Evolutionary conservation across 2,113 vertebrate species (phyloP).

Genomic region (Chloropsis hardwickii): DNA sequence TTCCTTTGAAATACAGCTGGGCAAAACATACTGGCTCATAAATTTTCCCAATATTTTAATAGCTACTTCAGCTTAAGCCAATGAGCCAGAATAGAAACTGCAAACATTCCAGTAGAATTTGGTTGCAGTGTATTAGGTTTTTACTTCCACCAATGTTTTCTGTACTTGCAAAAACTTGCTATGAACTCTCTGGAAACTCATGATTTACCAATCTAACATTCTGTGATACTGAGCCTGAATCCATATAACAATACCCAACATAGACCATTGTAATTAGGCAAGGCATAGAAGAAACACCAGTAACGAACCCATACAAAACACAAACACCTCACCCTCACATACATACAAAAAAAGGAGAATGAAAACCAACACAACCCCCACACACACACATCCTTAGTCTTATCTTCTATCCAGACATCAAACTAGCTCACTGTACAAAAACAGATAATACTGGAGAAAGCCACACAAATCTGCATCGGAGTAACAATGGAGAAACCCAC

Average conservation of each 20-base stretch:
- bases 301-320: neutral
- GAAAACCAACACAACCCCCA: rapidly evolving
- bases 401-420: neutral
- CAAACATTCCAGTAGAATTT: neutral
- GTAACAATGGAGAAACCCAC: neutral
- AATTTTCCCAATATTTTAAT: neutral
- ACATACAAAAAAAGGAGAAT: no score
- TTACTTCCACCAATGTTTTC: neutral
- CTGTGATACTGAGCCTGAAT: neutral
- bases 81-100: neutral
- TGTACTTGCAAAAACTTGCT: neutral
- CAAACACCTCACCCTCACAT: neutral
- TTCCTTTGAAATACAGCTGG: neutral
- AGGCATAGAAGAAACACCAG: neutral
- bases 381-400: neutral
- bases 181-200: neutral
- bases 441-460: neutral
- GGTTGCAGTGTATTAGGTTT: neutral
- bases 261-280: neutral
- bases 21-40: neutral
- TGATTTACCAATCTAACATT: neutral
- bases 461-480: neutral
- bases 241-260: neutral
- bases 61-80: neutral
- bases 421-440: neutral